Evolutionary conservation across 2,888 invertebrate species (phyloP).

Genomic region (Himalopsyche japonica): DNA sequence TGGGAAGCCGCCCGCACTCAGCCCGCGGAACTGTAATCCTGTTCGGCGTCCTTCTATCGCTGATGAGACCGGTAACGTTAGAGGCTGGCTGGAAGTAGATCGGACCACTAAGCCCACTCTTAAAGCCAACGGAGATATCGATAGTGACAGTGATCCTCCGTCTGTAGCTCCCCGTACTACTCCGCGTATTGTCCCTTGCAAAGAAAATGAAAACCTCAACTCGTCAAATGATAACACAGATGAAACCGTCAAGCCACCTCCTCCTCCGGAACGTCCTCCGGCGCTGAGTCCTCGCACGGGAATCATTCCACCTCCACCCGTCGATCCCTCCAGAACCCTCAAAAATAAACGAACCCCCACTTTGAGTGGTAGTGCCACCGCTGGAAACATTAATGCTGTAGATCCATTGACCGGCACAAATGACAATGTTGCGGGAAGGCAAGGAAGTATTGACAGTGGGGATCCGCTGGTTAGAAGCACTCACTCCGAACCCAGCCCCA

Average conservation of each 20-base stretch:
- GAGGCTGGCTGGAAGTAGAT: slow-evolving; percentile 31
- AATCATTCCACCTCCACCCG: slow-evolving; percentile 7
- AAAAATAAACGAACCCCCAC: background rate
- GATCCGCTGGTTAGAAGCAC: background rate
- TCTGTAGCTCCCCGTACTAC: slow-evolving; percentile 15
- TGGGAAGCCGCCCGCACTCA: slow-evolving; percentile 27
- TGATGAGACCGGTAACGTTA: slow-evolving; percentile 3
- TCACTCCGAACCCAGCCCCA: slow-evolving; percentile 15
- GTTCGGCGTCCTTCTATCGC: background rate
- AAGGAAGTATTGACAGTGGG: slow-evolving; percentile 16
- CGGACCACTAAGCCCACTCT: slow-evolving; percentile 31
- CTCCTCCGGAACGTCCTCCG: slow-evolving; percentile 26
- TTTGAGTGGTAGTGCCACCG: background rate
- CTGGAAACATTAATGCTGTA: background rate
- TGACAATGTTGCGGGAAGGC: background rate
- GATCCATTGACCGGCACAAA: background rate
- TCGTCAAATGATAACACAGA: background rate
- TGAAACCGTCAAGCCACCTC: slow-evolving; percentile 4
- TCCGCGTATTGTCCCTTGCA: background rate
- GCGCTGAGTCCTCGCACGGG: slow-evolving; percentile 32
- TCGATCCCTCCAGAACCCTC: slow-evolving; percentile 48
- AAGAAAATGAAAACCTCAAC: background rate
- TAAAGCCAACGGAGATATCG: slow-evolving; percentile 29
- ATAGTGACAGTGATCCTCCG: slow-evolving; percentile 27
- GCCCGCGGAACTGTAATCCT: slow-evolving; percentile 11